These are phyloP conservation scores for Chrysemys picta DNA, from an alignment of 2,113 vertebrate genomes.

Conservation along the genomic window DNA sequence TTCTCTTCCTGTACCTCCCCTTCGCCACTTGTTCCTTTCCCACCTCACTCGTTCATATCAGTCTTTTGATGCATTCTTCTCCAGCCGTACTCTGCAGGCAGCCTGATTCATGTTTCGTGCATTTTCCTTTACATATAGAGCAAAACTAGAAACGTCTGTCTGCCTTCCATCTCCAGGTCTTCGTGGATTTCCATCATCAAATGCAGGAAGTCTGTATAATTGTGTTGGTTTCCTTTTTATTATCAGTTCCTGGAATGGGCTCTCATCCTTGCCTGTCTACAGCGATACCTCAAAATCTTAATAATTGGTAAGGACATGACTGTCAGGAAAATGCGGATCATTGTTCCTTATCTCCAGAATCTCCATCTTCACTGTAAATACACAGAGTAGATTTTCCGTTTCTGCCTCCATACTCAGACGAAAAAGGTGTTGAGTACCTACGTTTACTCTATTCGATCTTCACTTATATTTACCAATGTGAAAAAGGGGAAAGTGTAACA, in stretches of 20 bases:
- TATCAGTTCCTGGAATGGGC: rapidly evolving
- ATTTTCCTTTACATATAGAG: neutral
- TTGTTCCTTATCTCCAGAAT: rapidly evolving
- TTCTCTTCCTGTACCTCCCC: neutral
- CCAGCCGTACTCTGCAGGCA: rapidly evolving
- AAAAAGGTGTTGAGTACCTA: neutral
- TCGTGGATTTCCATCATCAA: neutral
- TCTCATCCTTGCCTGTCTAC: rapidly evolving
- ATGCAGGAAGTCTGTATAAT: rapidly evolving
- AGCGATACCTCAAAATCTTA: rapidly evolving
- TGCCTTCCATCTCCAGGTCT: neutral
- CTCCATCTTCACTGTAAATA: neutral
- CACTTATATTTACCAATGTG: neutral
- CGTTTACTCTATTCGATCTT: rapidly evolving
- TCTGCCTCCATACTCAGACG: neutral
- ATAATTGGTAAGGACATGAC: neutral
- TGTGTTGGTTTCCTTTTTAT: rapidly evolving
- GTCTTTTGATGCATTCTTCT: rapidly evolving
- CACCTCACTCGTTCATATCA: neutral
- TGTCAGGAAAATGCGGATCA: neutral
- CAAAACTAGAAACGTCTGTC: neutral
- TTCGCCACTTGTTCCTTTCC: neutral
- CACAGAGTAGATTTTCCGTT: rapidly evolving
- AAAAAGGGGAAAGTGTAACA: neutral
- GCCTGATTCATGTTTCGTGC: neutral